Percentiles rank a stretch among this genome's conserved stretches.
Evolutionary conservation across 2,797 vertebrate genomes (phyloP).

Genomic region (Enoplosus armatus): DNA sequence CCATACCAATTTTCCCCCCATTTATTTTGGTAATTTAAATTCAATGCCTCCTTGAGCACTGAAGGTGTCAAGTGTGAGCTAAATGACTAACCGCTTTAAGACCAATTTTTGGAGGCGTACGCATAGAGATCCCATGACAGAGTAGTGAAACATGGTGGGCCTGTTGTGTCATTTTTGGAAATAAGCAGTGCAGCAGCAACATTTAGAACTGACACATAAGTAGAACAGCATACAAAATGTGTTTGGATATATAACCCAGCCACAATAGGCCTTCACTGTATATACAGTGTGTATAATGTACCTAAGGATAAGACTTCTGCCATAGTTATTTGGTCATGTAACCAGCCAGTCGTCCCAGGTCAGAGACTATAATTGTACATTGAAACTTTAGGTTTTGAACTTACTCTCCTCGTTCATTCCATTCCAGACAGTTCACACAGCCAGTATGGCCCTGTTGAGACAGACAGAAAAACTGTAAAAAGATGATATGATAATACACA

Average conservation of each 20-base stretch:
- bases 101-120: neutral
- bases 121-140: neutral
- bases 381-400: conserved; percentile 69
- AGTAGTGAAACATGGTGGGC: neutral
- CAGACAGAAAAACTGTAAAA: conserved; percentile 26
- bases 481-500: neutral
- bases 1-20: no score
- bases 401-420: conserved; percentile 99
- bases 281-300: neutral
- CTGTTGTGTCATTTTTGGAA: neutral
- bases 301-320: neutral
- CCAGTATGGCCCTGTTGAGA: conserved; percentile 95
- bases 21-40: neutral
- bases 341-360: neutral
- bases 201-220: neutral
- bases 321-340: neutral
- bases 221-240: neutral
- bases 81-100: neutral
- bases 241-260: neutral
- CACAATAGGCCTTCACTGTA: neutral
- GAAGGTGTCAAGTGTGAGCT: neutral
- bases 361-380: neutral
- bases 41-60: neutral
- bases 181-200: neutral
- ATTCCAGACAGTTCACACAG: conserved; percentile 99